phyloP scores from a whole-genome alignment of 2,797 vertebrate genomes.

The Leptoclinus maculatus region DNA sequence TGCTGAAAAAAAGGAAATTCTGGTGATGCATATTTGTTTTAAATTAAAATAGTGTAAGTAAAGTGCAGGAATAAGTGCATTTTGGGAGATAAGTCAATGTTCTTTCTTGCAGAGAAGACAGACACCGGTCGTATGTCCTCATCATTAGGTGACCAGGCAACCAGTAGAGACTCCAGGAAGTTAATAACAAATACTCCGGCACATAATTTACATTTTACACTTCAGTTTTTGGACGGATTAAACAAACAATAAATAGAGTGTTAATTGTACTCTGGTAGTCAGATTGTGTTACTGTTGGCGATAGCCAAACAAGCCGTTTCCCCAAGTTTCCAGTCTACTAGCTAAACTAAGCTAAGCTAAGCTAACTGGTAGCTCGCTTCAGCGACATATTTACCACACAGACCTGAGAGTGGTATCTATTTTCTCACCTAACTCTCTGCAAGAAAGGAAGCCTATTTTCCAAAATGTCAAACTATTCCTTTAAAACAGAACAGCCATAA shows the following conservation, averaged over 20 bases:
- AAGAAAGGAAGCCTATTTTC: not conserved
- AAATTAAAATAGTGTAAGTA: not conserved
- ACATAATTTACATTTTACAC: not conserved
- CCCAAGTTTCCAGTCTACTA: not conserved
- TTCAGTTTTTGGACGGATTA: not conserved
- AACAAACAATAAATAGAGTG: not conserved
- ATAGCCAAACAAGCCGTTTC: not conserved
- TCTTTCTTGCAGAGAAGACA: not conserved
- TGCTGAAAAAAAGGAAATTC: not conserved
- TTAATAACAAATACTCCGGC: not conserved
- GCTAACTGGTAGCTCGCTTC: not conserved
- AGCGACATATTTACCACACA: not conserved
- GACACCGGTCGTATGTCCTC: not conserved
- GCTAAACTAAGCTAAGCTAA: not conserved
- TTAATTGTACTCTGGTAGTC: not conserved
- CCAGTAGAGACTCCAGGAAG: not conserved
- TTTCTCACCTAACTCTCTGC: no score
- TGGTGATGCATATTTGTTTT: not conserved
- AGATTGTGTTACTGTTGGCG: not conserved
- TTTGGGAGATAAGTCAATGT: not conserved
- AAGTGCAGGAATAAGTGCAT: not conserved
- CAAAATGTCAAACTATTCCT: constrained; percentile 7
- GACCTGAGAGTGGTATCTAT: not conserved
- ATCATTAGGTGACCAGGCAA: not conserved
- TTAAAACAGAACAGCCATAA: not conserved